phyloP scores from a whole-genome alignment of 2,888 invertebrate species.

The Lamproptera curius region DNA sequence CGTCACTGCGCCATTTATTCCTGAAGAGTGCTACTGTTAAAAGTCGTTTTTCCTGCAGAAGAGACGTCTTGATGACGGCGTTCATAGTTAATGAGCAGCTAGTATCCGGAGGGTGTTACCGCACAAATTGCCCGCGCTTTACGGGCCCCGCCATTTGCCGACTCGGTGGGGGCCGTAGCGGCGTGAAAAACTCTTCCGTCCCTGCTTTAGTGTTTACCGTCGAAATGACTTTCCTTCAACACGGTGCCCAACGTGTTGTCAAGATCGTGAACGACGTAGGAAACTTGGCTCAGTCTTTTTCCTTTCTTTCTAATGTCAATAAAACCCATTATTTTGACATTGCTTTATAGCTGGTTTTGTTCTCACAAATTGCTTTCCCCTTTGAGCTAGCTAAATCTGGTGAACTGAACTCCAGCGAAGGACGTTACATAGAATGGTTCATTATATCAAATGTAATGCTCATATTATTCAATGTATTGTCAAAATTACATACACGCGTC shows the following conservation, averaged over 20 bases:
- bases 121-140: constrained; percentile 69
- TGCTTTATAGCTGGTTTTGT: constrained; percentile 46
- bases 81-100: constrained; percentile 76
- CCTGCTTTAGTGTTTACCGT: constrained; percentile 68
- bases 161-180: constrained; percentile 51
- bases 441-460: too few species aligned
- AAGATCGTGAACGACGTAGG: constrained; percentile 1
- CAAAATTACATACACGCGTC: not conserved
- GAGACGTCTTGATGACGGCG: constrained; percentile 73
- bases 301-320: constrained; percentile 29
- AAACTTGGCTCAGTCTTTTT: constrained; percentile 15
- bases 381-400: not conserved
- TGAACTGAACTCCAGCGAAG: not conserved
- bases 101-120: constrained; percentile 68
- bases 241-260: constrained; percentile 26
- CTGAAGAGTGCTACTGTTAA: constrained; percentile 65
- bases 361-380: constrained; percentile 7
- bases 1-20: constrained; percentile 59
- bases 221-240: constrained; percentile 68
- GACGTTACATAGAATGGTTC: not conserved
- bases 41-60: constrained; percentile 65
- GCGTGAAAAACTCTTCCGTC: constrained; percentile 66
- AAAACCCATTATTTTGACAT: constrained; percentile 39
- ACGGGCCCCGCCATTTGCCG: constrained; percentile 57
- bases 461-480: too few species aligned